These are phyloP conservation scores for Podilymbus podiceps DNA, from an alignment of 2,113 vertebrate genomes.

Conservation along the genomic window DNA sequence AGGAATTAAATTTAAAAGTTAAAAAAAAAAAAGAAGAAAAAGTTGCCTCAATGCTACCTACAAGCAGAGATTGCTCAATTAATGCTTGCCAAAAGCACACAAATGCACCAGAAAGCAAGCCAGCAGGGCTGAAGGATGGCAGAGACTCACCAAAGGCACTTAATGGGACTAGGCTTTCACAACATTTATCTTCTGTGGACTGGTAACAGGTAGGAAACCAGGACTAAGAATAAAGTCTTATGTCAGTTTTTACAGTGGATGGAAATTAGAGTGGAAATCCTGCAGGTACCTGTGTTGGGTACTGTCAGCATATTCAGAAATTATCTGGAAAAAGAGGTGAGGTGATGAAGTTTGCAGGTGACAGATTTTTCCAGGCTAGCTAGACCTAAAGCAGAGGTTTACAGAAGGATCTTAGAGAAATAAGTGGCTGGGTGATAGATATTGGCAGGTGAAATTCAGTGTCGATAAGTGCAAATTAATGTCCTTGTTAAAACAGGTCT, in stretches of 20 bases:
- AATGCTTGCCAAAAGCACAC: not conserved
- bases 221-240: not conserved
- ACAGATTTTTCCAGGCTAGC: not conserved
- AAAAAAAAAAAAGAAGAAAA: not conserved
- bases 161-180: not conserved
- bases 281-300: not conserved
- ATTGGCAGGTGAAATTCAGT: not conserved
- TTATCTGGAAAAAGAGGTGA: not conserved
- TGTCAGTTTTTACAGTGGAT: not conserved
- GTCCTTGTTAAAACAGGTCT: not conserved
- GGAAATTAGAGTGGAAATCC: not conserved
- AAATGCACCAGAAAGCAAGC: not conserved
- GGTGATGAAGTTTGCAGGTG: not conserved
- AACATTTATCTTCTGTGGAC: not conserved
- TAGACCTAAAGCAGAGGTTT: not conserved
- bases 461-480: not conserved
- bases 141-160: not conserved
- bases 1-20: not conserved
- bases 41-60: not conserved
- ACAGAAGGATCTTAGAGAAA: not conserved
- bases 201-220: not conserved
- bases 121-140: not conserved
- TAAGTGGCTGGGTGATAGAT: not conserved
- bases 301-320: not conserved
- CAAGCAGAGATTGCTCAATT: not conserved